phyloP scores from a whole-genome alignment of 1,140 invertebrate genomes.

The Brachionus rubens region DNA sequence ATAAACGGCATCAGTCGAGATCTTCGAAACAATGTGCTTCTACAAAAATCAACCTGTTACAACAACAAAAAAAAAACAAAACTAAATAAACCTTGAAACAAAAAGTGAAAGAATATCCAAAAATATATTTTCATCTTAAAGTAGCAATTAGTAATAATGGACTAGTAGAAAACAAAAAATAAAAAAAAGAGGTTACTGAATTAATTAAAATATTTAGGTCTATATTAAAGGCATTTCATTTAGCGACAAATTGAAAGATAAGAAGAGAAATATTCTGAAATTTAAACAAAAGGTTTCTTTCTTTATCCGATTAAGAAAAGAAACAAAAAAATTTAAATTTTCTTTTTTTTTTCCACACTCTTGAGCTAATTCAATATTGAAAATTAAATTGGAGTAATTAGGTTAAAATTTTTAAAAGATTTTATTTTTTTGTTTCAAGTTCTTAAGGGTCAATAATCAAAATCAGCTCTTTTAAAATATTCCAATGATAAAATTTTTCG shows the following conservation, averaged over 20 bases:
- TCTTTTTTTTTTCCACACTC: slow-evolving; percentile 24
- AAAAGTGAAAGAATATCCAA: too few species aligned
- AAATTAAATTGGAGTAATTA: slow-evolving; percentile 39
- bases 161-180: neutral
- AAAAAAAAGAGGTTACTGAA: slow-evolving; percentile 28
- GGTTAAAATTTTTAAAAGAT: slow-evolving; percentile 5
- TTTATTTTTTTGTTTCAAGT: slow-evolving; percentile 7
- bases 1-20: too few species aligned
- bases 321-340: neutral
- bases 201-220: slow-evolving; percentile 28
- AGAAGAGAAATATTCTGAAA: neutral
- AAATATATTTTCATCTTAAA: too few species aligned
- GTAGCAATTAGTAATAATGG: neutral
- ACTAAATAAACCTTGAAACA: too few species aligned
- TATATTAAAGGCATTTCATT: slow-evolving; percentile 17
- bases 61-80: too few species aligned
- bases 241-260: slow-evolving; percentile 21
- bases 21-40: too few species aligned
- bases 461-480: slow-evolving; percentile 18
- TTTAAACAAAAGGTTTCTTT: slow-evolving; percentile 13
- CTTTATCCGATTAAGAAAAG: slow-evolving; percentile 25
- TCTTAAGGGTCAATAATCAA: slow-evolving; percentile 26
- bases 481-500: slow-evolving; percentile 4
- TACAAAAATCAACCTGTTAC: too few species aligned
- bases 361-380: slow-evolving; percentile 38